A percentile compares a stretch with the other conserved stretches of the same genome.
Conservation (phyloP, 1,140 invertebrate genomes). For the Drosophila nigrodunni region DNA sequence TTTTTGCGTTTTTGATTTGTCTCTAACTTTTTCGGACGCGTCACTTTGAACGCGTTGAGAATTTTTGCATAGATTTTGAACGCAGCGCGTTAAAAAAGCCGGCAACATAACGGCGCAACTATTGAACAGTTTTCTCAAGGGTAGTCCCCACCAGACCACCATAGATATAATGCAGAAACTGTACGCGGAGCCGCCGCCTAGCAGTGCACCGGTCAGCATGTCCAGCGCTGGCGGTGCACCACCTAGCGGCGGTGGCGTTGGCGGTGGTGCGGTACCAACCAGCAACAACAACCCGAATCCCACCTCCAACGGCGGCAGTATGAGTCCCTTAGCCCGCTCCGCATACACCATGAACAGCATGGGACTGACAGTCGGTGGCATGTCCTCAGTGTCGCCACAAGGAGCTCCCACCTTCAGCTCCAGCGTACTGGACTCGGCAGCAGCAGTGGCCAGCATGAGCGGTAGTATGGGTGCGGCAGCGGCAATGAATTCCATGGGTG, state of each 20-base stretch:
- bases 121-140: slow-evolving; percentile 83
- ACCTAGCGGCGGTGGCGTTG: slow-evolving; percentile 56
- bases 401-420: slow-evolving; percentile 86
- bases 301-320: slow-evolving; percentile 84
- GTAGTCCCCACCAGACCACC: slow-evolving; percentile 83
- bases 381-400: slow-evolving; percentile 89
- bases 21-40: slow-evolving; percentile 42
- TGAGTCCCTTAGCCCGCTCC: slow-evolving; percentile 89
- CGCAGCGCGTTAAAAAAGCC: slow-evolving; percentile 65
- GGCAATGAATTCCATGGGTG: slow-evolving; percentile 87
- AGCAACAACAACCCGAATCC: slow-evolving; percentile 67
- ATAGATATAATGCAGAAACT: slow-evolving; percentile 85
- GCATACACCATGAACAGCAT: slow-evolving; percentile 91
- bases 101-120: slow-evolving; percentile 84
- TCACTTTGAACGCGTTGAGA: slow-evolving; percentile 49
- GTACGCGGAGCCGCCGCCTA: slow-evolving; percentile 85
- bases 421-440: slow-evolving; percentile 87
- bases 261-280: slow-evolving; percentile 54
- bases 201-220: slow-evolving; percentile 80
- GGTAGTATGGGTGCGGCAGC: slow-evolving; percentile 86
- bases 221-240: slow-evolving; percentile 68
- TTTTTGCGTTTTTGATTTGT: slow-evolving; percentile 39
- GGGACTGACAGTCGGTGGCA: slow-evolving; percentile 89
- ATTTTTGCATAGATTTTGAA: slow-evolving; percentile 42
- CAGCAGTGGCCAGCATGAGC: slow-evolving; percentile 86